A percentile compares a stretch with the other conserved stretches of the same genome.
These are phyloP conservation scores for Norana najaformis DNA, from an alignment of 2,888 invertebrate genomes.

Conservation along the genomic window DNA sequence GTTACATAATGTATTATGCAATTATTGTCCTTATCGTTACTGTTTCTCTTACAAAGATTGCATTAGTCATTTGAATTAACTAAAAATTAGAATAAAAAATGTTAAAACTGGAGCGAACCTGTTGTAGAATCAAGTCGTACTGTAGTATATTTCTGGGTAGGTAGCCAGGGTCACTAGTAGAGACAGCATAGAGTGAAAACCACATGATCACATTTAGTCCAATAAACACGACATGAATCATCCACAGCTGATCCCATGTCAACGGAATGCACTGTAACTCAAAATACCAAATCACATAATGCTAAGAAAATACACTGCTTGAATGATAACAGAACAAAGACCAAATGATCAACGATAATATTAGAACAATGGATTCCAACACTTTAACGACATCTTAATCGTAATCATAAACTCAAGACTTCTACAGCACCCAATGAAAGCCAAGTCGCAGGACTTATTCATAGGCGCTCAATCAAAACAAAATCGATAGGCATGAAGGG, in stretches of 20 bases:
- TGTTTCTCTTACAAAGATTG: background rate
- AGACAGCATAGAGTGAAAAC: slow-evolving; percentile 87
- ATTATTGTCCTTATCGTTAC: too few species aligned
- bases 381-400: too few species aligned
- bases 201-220: slow-evolving; percentile 90
- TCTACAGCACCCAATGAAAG: too few species aligned
- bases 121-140: slow-evolving; percentile 83
- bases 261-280: slow-evolving; percentile 76
- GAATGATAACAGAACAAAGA: background rate
- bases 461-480: too few species aligned
- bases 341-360: too few species aligned
- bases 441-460: too few species aligned
- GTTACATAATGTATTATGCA: too few species aligned
- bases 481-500: too few species aligned
- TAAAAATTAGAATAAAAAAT: background rate
- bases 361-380: too few species aligned
- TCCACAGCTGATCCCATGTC: slow-evolving; percentile 80
- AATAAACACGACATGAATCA: slow-evolving; percentile 80
- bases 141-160: slow-evolving; percentile 86
- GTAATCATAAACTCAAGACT: too few species aligned
- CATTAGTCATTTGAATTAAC: background rate
- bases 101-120: slow-evolving; percentile 48
- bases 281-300: background rate
- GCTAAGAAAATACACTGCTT: background rate
- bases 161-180: slow-evolving; percentile 85